Evolutionary conservation across 2,888 invertebrate genomes (phyloP), one percentile per base, ranked within the genome.

Genomic region (Chloroclystis v-ata): DNA sequence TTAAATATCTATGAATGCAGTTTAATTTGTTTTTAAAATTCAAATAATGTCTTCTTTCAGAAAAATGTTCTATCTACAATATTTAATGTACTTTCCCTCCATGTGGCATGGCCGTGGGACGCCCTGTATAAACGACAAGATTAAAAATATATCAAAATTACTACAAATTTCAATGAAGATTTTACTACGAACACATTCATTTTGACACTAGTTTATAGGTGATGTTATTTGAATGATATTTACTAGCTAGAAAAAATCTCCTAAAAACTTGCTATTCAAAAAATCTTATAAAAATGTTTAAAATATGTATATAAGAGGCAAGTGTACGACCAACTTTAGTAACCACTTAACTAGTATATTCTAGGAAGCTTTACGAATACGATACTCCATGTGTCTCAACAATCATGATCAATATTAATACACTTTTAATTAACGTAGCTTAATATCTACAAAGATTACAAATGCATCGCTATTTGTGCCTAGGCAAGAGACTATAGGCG

Each of bases 401-500:
- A 45, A 49, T 16, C 32, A 20, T 49, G 37, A 26, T 28, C 41
- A 41, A 35, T 42, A 41, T n/a, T n/a, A 20, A 20, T 33, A 49
- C 33, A 45, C 32, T 13, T 30, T 37, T 29, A 30, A 26, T 25
- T 7, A 24, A 26, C 12, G 47, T 60, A 54, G 35, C 14, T 43
- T 30, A 49, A 28, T 52, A 49, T 52, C 30, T 55, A 57, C 48
- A 54, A 47, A 41, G 14, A 51, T 49, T 46, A 52, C 46, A 58
- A 47, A 52, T 64, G 65, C 59, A 61, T 52, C 59, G 40, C 43
- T 54, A 44, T 53, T 59, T 29, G 53, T 63, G 25, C 64, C 66
- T 71, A 77, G 79, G 79, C 80, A 79, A 79, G 80, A 75, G 56
- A 68, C 49, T 56, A 58, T 62, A 76, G 72, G 72, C 75, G 71